Base-by-base conservation (phyloP, 2,888 invertebrate species). In the Cheilosia soror region DNA sequence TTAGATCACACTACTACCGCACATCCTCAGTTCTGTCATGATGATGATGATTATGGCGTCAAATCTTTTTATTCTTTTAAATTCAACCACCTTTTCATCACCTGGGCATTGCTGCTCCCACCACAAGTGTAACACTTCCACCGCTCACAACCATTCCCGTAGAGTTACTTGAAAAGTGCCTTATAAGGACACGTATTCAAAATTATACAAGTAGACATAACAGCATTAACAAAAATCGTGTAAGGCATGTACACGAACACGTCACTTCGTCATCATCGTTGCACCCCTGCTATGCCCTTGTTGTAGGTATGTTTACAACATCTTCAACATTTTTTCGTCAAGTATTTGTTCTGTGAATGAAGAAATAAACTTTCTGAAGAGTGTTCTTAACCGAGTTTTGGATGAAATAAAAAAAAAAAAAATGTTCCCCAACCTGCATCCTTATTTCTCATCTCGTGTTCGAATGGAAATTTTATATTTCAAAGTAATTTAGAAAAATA, bases 301-400 rank as follows among this genome's bases (percentile, higher is more conserved):
- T 69, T 73, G 47, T 55, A n/a, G n/a, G n/a, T n/a, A 63, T 84
- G 73, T 75, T 69, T 66, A 79, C 73, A 84, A 51, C 63, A 75
- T 84, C 80, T 75, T 81, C 58, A 79, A 27, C 44, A 40, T 27
- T 37, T 40, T 68, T 73, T 78, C 62, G 51, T 69, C 49, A 63
- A 79, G 83, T 84, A 79, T 84, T 84, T 84, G 73, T 65, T 40
- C 47, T 57, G 58, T 53, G 58, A 84, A 84, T 69, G 69, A 79
- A 84, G 75, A 75, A 79, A 79, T 84, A 79, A 69, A 79, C 63
- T 84, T 73, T 37, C 57, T 58, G n/a, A 49, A 84, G 83, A 75
- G 83, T 71, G 73, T 65, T 55, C 78, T 83, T 83, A 83, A 73
- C 79, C 83, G 69, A 84, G 83, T 84, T 79, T 83, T 65, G 20